Percentiles rank a stretch among this genome's conserved stretches.
Evolutionary conservation across 2,797 vertebrate genomes (phyloP).

Genomic region (Hybognathus amarus): DNA sequence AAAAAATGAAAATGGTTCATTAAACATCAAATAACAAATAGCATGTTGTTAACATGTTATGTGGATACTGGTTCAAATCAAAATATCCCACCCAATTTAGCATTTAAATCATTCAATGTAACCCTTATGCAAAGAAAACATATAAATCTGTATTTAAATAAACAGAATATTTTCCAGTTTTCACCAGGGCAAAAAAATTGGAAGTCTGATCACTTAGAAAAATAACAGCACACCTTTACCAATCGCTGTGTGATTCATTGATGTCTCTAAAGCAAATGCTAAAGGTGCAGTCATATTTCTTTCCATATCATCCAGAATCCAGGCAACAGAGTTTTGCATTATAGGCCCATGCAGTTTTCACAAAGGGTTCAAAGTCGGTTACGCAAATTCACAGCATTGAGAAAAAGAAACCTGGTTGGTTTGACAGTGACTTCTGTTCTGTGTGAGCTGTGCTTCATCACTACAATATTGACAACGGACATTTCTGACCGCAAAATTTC

Average conservation of each 20-base stretch:
- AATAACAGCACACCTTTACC: not conserved
- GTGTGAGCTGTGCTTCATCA: not conserved
- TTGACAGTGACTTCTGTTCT: not conserved
- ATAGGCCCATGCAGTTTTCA: not conserved
- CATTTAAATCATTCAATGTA: too few relatives aligned
- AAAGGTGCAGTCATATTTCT: not conserved
- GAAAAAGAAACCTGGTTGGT: not conserved
- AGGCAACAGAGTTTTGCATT: not conserved
- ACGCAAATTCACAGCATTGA: not conserved
- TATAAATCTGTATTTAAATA: not conserved
- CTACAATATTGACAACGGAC: not conserved
- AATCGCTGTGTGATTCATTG: not conserved
- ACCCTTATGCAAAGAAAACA: not conserved
- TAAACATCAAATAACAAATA: too few relatives aligned
- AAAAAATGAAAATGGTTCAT: not conserved
- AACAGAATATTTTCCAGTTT: not conserved
- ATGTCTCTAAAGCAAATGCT: not conserved
- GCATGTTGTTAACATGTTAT: not conserved
- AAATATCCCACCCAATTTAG: not conserved
- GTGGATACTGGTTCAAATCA: not conserved
- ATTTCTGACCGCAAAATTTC: not conserved
- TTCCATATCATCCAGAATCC: not conserved
- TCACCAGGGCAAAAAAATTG: not conserved
- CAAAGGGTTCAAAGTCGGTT: not conserved
- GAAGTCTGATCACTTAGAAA: not conserved